Evolutionary conservation across 2,888 invertebrate genomes (phyloP), one percentile per base, ranked within the genome.

Genomic region (Morpho achilles): DNA sequence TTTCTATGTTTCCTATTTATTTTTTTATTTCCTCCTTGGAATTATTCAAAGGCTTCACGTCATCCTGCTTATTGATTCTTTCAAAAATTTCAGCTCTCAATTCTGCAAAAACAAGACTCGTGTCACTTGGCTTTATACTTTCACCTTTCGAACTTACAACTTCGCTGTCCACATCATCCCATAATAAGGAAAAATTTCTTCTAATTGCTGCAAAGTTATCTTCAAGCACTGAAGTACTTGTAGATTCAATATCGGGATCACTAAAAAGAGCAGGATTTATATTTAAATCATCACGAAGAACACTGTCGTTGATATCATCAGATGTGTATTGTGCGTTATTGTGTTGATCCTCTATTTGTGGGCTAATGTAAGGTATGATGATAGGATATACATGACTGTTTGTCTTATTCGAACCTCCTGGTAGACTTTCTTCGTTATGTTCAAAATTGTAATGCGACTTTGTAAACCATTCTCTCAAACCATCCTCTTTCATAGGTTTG

Each of bases 31-130:
- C 45, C 8, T 57, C 51, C 2, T 51, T 32, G 7, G 51, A 57
- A 10, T 52, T 46, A 43, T 41, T 40, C 32, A 57, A 47, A 41
- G 47, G 41, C 41, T 41, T 41, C 4, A 46, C 40, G 16, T 39
- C 32, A 22, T 47, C 16, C 43, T 32, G 7, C 7, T 39, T 48
- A 10, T 43, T 39, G 49, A 70, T 55, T 10, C 63, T 67, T 0
- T 65, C 67, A 8, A 55, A 44, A 32, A 71, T 67, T 51, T 73
- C 70, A 6, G 65, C 58, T 62, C 69, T 70, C 1, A 72, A 46
- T 54, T 71, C 68, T 9, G 47, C 41, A 43, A 72, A 70, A 5
- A 67, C 40, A 39, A 53, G 46, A 22, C 45, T 42, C 8, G n/a
- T 46, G 8, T 50, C 9, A 9, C 41, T 48, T 46, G 8, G 8